phyloP scores from a whole-genome alignment of 37 sponge, comb jelly and placozoan species.

The Halichondria panicea region DNA sequence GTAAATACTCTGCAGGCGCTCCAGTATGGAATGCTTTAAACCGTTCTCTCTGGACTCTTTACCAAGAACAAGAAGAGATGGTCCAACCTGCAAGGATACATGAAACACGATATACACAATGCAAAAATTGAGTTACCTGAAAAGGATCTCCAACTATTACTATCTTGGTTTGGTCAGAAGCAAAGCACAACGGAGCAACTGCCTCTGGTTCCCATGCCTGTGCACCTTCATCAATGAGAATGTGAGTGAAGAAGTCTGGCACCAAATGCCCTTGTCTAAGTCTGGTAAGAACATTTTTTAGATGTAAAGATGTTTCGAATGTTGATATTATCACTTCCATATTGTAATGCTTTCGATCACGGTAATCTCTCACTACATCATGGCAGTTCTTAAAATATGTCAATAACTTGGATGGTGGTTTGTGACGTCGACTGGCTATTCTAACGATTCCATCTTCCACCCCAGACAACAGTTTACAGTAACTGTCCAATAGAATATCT shows the following conservation, averaged over 20 bases:
- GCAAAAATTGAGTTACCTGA: constrained; percentile 43
- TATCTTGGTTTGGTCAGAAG: constrained; percentile 52
- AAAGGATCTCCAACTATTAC: constrained; percentile 75
- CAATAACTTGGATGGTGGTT: not conserved
- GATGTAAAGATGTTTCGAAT: not conserved
- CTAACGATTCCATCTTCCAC: not conserved
- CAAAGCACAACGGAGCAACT: constrained; percentile 61
- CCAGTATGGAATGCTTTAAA: constrained; percentile 52
- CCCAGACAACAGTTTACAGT: constrained; percentile 43
- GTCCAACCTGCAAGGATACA: constrained; percentile 66
- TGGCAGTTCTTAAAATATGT: not conserved
- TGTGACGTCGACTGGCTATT: not conserved
- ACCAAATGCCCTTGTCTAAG: not conserved
- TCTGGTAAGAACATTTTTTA: constrained; percentile 12
- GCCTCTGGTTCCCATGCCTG: constrained; percentile 70
- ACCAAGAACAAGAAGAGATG: constrained; percentile 66
- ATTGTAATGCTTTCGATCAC: not conserved
- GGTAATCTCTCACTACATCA: not conserved
- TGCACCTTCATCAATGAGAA: constrained; percentile 82
- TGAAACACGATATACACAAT: not conserved
- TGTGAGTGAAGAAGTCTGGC: constrained; percentile 73
- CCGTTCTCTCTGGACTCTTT: constrained; percentile 57
- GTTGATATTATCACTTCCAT: not conserved
- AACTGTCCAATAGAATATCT: constrained; percentile 38
- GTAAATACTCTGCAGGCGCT: constrained; percentile 42